phyloP scores from a whole-genome alignment of 2,113 vertebrate species.

The Vanacampus margaritifer region DNA sequence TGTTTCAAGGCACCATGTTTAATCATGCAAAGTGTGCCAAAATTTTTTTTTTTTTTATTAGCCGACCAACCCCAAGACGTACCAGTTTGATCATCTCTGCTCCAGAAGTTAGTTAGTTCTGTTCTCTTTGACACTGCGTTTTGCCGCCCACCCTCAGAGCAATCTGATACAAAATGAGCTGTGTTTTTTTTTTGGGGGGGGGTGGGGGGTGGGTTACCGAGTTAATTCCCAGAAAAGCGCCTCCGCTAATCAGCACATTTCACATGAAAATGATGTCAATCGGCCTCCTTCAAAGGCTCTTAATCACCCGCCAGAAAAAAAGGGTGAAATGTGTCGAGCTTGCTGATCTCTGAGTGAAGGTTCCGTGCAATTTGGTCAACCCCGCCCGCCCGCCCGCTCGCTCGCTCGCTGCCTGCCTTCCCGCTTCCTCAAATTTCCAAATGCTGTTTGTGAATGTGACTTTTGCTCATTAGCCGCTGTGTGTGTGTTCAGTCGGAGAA shows the following conservation, averaged over 20 bases:
- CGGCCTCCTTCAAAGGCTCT: slow-evolving; percentile 26
- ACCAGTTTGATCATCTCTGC: neutral
- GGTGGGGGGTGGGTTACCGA: too few relatives aligned
- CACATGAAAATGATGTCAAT: slow-evolving; percentile 32
- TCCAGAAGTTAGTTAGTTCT: slow-evolving; percentile 21
- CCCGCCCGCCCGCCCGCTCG: neutral
- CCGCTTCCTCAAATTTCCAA: neutral
- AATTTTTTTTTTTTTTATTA: neutral
- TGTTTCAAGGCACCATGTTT: neutral
- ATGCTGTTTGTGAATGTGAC: slow-evolving; percentile 5
- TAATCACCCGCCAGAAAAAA: slow-evolving; percentile 20
- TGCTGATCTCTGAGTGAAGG: slow-evolving; percentile 9
- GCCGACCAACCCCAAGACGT: neutral
- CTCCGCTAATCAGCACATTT: slow-evolving; percentile 37
- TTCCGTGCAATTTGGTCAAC: neutral
- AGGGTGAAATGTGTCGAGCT: slow-evolving; percentile 24
- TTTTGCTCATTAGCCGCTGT: slow-evolving; percentile 20
- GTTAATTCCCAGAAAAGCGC: slow-evolving; percentile 13
- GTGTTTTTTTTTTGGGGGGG: slow-evolving; percentile 24
- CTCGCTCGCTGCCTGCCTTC: neutral
- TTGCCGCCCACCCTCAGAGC: neutral
- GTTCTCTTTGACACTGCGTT: slow-evolving; percentile 22
- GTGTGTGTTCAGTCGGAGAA: slow-evolving; percentile 2
- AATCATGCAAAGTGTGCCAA: neutral
- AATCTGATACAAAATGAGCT: slow-evolving; percentile 24